Evolutionary conservation across 2,113 vertebrate species (phyloP), one percentile per base, ranked within the genome.

Genomic region (Oncorhynchus tshawytscha): DNA sequence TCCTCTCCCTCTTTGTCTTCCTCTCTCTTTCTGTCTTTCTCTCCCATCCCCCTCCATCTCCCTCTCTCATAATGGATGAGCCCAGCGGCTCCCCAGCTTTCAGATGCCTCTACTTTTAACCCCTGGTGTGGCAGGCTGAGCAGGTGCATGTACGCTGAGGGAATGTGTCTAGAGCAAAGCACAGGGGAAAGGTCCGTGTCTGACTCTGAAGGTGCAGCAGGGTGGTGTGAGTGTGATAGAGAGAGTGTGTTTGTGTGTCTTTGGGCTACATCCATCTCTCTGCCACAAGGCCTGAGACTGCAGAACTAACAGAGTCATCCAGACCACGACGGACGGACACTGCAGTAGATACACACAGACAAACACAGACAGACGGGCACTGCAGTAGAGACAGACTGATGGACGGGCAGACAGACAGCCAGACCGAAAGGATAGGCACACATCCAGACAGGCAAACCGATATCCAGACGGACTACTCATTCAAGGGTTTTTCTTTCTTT

Each of bases 101-200:
- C 39, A 45, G 39, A 45, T 78, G 31, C 67, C 67, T 85, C 87
- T 93, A 93, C 92, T 92, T 92, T 89, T 93, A 93, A 90, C 87
- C 78, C 84, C 89, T 90, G 78, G 87, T 91, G 89, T 87, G 72
- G 75, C 72, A 82, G 79, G 77, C 86, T 74, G 85, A 88, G 83
- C 81, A 84, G 85, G 78, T 90, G 84, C 81, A 73, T 90, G 88
- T 91, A 91, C 78, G 82, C 86, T 87, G 39, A 45, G 39, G 8
- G 73, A 81, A 81, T 86, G 84, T 89, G 85, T 89, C 88, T 88
- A 78, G 84, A 77, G 81, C n/a, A 66, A 80, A 75, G 77, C 77
- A 78, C 79, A 84, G 86, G 86, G 85, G 84, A 86, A 78, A 77
- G 81, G 79, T 48, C 9, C 9, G 74, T 79, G 71, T 60, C 67